phyloP scores from a whole-genome alignment of 1,140 invertebrate genomes.

The Zaprionus vittiger region DNA sequence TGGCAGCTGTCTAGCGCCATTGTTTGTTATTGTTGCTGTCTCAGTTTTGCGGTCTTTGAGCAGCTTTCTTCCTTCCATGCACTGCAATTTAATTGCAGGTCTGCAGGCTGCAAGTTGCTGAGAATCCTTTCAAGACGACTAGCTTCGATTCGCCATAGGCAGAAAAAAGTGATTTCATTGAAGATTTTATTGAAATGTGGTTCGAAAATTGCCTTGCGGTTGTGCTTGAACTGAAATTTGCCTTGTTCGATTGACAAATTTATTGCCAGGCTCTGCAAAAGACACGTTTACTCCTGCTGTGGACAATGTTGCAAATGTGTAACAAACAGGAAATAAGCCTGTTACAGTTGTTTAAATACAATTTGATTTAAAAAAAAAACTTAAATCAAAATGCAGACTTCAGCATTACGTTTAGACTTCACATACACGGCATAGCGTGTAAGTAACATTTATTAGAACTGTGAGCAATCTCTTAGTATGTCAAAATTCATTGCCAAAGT shows the following conservation, averaged over 20 bases:
- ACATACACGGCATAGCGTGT: too few species aligned
- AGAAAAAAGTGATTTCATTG: neutral
- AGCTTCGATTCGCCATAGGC: neutral
- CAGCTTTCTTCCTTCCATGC: slow-evolving; percentile 19
- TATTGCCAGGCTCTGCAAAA: neutral
- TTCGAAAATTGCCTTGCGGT: neutral
- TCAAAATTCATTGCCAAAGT: too few species aligned
- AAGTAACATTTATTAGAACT: too few species aligned
- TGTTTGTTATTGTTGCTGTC: slow-evolving; percentile 27
- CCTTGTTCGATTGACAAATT: neutral
- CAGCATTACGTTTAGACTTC: too few species aligned
- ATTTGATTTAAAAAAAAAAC: neutral
- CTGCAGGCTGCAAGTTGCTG: neutral
- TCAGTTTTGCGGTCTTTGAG: slow-evolving; percentile 49
- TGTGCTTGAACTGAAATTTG: neutral
- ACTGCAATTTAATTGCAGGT: slow-evolving; percentile 45
- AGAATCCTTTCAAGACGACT: neutral
- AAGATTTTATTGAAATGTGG: neutral
- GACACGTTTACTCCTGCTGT: neutral
- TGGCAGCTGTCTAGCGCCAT: slow-evolving; percentile 38
- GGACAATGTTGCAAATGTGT: neutral
- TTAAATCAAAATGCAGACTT: too few species aligned
- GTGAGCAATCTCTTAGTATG: too few species aligned
- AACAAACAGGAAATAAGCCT: neutral
- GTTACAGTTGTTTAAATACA: neutral